Percentiles rank a stretch among this genome's conserved stretches.
phyloP scores from a whole-genome alignment of 2,113 vertebrate species.

The Abramis brama region DNA sequence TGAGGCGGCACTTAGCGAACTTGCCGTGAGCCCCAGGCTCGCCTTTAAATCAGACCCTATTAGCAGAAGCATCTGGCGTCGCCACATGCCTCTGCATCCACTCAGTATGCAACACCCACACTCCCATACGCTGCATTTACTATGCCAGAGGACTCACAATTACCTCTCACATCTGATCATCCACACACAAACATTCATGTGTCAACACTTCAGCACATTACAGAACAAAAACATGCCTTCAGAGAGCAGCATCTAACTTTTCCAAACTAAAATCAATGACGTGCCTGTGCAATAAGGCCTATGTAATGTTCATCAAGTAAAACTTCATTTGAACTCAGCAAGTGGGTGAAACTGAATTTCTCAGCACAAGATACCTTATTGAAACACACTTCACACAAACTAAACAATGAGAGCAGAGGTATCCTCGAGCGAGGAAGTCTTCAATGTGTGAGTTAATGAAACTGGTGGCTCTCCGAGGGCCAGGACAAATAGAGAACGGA shows the following conservation, averaged over 20 bases:
- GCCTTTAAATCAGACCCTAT: constrained; percentile 56
- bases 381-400: constrained; percentile 10
- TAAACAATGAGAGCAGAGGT: background rate
- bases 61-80: constrained; percentile 50
- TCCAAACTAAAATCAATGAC: background rate
- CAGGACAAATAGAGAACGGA: constrained; percentile 19
- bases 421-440: background rate
- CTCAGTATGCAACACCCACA: constrained; percentile 43
- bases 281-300: background rate
- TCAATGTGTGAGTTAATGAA: constrained; percentile 25
- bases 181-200: constrained; percentile 29
- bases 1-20: constrained; percentile 24
- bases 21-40: constrained; percentile 15
- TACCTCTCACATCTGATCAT: constrained; percentile 34
- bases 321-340: background rate
- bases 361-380: background rate
- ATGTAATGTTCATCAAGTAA: background rate
- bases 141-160: constrained; percentile 49
- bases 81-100: constrained; percentile 37
- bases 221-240: background rate
- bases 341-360: background rate
- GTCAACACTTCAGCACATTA: constrained; percentile 19
- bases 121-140: constrained; percentile 40
- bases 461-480: background rate
- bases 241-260: background rate